Evolutionary conservation across 2,888 invertebrate species (phyloP), one percentile per base, ranked within the genome.

Genomic region (Chloroclysta siterata): DNA sequence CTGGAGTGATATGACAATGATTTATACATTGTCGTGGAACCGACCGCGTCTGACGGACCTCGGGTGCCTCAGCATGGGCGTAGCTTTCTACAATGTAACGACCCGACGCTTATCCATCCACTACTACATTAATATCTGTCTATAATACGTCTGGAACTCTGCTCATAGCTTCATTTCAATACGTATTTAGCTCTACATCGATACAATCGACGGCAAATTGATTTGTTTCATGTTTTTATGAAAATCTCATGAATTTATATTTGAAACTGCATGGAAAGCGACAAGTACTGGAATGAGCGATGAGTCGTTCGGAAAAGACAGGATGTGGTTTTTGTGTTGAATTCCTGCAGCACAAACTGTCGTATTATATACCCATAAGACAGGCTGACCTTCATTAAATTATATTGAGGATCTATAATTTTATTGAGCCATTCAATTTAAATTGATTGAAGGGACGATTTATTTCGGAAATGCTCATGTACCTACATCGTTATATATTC

Each of bases 1-100:
- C 72, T 73, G 76, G 75, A 76, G 71, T 76, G 76, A 79, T 82
- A 74, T 79, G 84, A 84, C 82, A 82, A 81, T 84, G 84, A 86
- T 85, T 80, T 82, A 85, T 84, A 71, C 64, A 69, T 72, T 72
- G 76, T 73, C 72, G 70, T 71, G 68, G 69, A 63, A 71, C 69
- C 42, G 67, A 64, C 61, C 65, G 67, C 57, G 69, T 47, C 47
- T 6, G 56, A 13, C 13, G 36, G 48, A 56, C 56, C 39, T 56
- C 53, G 54, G 53, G 46, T 63, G 39, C 48, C 59, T 39, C 55
- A 56, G 63, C 69, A 71, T 73, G 69, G 73, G 76, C 78, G 75
- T 80, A 73, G 72, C 80, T 80, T 81, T 79, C 77, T 74, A 81
- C 78, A 70, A 72, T 69, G 73, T 81, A 78, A 78, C 70, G 74